Base-by-base conservation (phyloP, 2,113 vertebrate species). In the Gnathonemus echidnorhynchus region DNA sequence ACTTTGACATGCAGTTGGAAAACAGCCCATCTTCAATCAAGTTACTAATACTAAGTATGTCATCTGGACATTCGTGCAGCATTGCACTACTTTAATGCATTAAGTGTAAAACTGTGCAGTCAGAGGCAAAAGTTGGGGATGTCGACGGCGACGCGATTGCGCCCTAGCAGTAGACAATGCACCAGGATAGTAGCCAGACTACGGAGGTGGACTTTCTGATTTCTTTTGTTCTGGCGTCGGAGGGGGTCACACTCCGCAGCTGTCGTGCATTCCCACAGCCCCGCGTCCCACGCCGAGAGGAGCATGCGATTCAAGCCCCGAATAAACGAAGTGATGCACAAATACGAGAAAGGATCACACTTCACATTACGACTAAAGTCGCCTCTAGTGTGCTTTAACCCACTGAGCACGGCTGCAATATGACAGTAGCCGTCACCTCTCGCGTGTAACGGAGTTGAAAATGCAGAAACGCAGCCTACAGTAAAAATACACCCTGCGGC, bases 191-290 rank as follows among this genome's bases (percentile, higher is more conserved):
- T 39, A 50, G 17, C 83, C 83, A 7, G 86, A 52, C 11, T 48
- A 35, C 50, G 31, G 27, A 50, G 86, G 27, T 53, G 5, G 86
- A 87, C 86, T 35, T 87, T 86, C 50, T 87, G 86, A 35, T 87
- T 87, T 56, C 86, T 53, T 87, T 87, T 87, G 86, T 87, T 87
- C 86, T 87, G 13, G 11, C 50, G 31, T 53, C 49, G 27, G 86
- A 87, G 50, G 13, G 11, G 48, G 49, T 87, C 86, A 17, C 86
- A 49, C 86, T 87, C 86, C 49, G 49, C 86, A 87, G 86, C 86
- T 87, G 86, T 87, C 49, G 86, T 49, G n/a, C 86, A 48, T 52
- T 52, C 86, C 86, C 85, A 27, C 48, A 50, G 21, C 24, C 46
- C n/a, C 48, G 85, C 85, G 21, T 21, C 84, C 84, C n/a, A 52